Percentiles rank a stretch among this genome's conserved stretches.
Evolutionary conservation across 2,113 vertebrate genomes (phyloP).

Genomic region (Xenopus laevis): DNA sequence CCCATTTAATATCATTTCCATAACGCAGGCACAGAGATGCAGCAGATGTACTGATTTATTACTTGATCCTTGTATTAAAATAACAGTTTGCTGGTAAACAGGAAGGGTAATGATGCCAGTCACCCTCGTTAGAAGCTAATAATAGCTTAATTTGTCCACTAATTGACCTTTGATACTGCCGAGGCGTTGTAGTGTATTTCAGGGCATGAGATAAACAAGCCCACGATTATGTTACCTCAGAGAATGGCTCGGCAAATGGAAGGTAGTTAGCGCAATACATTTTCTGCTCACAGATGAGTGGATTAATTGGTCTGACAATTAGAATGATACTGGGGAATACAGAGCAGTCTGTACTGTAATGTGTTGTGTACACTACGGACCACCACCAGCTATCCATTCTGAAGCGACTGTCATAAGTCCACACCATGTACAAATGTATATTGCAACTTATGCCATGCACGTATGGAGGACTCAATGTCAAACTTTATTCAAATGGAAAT

Average conservation of each 20-base stretch:
- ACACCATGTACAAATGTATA: neutral
- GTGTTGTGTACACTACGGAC: slow-evolving; percentile 43
- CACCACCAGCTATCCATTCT: slow-evolving; percentile 40
- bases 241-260: slow-evolving; percentile 72
- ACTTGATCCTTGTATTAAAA: slow-evolving; percentile 71
- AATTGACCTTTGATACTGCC: slow-evolving; percentile 75
- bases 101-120: slow-evolving; percentile 77
- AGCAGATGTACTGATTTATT: slow-evolving; percentile 76
- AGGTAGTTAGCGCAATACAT: slow-evolving; percentile 65
- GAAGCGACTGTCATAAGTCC: neutral
- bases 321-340: slow-evolving; percentile 67
- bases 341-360: slow-evolving; percentile 52
- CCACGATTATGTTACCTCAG: slow-evolving; percentile 63
- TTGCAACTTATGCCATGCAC: neutral
- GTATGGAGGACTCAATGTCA: no score
- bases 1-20: slow-evolving; percentile 68
- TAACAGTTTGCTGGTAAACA: slow-evolving; percentile 77
- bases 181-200: slow-evolving; percentile 64
- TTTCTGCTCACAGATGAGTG: slow-evolving; percentile 76
- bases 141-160: slow-evolving; percentile 83
- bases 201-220: slow-evolving; percentile 64
- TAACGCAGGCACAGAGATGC: slow-evolving; percentile 54
- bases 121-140: slow-evolving; percentile 82
- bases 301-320: slow-evolving; percentile 78
- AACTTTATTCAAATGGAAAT: no score